phyloP scores from a whole-genome alignment of 2,113 vertebrate species.

The Bolborhynchus lineola region DNA sequence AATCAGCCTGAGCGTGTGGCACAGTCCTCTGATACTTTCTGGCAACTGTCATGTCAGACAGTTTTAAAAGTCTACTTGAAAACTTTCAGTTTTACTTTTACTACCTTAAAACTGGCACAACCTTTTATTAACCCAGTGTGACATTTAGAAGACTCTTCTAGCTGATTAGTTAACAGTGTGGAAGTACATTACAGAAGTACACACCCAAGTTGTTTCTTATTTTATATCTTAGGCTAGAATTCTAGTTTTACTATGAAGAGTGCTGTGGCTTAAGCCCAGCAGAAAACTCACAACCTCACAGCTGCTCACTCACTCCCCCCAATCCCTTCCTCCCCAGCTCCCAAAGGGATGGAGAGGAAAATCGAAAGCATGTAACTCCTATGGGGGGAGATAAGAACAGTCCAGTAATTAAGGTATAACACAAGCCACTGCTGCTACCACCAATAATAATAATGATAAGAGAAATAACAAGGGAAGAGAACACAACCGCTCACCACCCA shows the following conservation, averaged over 20 bases:
- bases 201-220: background rate
- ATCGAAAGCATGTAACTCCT: no score
- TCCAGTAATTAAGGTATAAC: no score
- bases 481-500: no score
- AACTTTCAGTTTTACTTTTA: background rate
- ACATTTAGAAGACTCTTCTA: background rate
- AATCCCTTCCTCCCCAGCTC: no score
- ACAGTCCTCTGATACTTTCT: background rate
- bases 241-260: background rate
- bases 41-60: background rate
- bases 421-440: no score
- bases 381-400: no score
- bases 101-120: background rate
- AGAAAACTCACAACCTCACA: no score
- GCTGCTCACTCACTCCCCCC: no score
- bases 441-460: no score
- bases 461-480: no score
- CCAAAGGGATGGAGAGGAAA: no score
- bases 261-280: no score
- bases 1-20: background rate
- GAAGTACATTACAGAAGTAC: background rate
- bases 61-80: background rate
- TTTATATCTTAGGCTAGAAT: background rate
- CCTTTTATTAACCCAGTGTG: slow-evolving; percentile 16
- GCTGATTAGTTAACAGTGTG: background rate